A percentile compares a stretch with the other conserved stretches of the same genome.
phyloP scores from a whole-genome alignment of 2,888 invertebrate species.

The Lacanobia oleracea region DNA sequence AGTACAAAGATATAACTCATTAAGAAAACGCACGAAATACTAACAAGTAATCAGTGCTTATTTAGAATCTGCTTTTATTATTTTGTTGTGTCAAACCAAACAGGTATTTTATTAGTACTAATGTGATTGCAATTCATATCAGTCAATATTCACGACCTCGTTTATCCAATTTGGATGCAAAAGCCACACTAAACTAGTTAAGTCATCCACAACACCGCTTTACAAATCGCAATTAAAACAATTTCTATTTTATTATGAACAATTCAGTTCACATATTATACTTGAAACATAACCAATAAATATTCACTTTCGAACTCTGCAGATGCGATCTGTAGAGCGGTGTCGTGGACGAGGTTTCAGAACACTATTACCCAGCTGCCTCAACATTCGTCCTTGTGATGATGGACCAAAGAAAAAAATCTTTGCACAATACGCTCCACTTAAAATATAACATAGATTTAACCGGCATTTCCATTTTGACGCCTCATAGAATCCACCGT shows the following conservation, averaged over 20 bases:
- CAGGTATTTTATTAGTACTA: slow-evolving; percentile 54
- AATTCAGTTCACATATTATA: slow-evolving; percentile 48
- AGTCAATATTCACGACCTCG: slow-evolving; percentile 57
- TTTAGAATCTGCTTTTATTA: slow-evolving; percentile 40
- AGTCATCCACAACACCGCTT: slow-evolving; percentile 50
- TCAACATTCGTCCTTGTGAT: slow-evolving; percentile 70
- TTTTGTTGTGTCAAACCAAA: slow-evolving; percentile 56
- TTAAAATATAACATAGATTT: slow-evolving; percentile 80
- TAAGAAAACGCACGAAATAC: slow-evolving; percentile 49
- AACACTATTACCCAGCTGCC: slow-evolving; percentile 69
- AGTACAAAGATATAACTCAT: slow-evolving; percentile 36
- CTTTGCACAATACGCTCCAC: slow-evolving; percentile 68
- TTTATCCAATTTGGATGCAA: slow-evolving; percentile 57
- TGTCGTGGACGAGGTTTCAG: slow-evolving; percentile 29
- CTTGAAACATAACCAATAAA: slow-evolving; percentile 61
- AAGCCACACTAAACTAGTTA: slow-evolving; percentile 51
- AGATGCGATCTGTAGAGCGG: slow-evolving; percentile 32
- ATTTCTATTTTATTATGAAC: slow-evolving; percentile 51
- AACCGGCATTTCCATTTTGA: no score
- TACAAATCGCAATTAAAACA: slow-evolving; percentile 44
- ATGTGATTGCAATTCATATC: slow-evolving; percentile 66
- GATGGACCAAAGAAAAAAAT: slow-evolving; percentile 65
- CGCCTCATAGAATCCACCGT: no score
- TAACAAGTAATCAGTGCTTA: slow-evolving; percentile 43
- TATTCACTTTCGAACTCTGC: slow-evolving; percentile 47